Evolutionary conservation across 1,140 invertebrate genomes (phyloP).

Genomic region (Hydropsyche tenuis): DNA sequence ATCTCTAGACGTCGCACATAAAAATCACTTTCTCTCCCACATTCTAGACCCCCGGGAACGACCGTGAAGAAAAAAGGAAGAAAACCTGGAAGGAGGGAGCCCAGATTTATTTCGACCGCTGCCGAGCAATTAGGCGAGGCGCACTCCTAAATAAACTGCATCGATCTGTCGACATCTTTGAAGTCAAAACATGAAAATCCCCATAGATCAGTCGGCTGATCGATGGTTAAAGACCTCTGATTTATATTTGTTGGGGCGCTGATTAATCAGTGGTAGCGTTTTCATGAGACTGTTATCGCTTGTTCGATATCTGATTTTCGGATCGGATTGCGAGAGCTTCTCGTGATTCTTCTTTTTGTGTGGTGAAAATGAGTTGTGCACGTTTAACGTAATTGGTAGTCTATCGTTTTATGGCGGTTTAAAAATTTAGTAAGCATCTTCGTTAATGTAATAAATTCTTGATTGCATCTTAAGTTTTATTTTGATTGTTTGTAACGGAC

Average conservation of each 20-base stretch:
- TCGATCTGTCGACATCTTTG: neutral
- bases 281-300: neutral
- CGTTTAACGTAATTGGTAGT: too few relatives aligned
- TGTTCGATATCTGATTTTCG: neutral
- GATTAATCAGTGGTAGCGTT: conserved; percentile 17
- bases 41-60: too few relatives aligned
- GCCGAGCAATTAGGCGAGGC: neutral
- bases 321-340: neutral
- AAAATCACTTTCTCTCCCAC: conserved; percentile 8
- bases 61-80: too few relatives aligned
- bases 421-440: too few relatives aligned
- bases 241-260: neutral
- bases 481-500: too few relatives aligned
- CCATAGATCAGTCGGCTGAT: conserved; percentile 3
- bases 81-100: neutral
- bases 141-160: neutral
- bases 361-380: too few relatives aligned
- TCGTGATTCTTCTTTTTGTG: neutral
- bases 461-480: too few relatives aligned
- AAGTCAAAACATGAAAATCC: conserved; percentile 25
- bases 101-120: conserved; percentile 12
- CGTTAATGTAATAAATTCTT: too few relatives aligned
- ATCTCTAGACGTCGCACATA: neutral
- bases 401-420: too few relatives aligned
- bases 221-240: neutral